These are phyloP conservation scores for Polia nebulosa DNA, from an alignment of 2,888 invertebrate genomes.

Conservation along the genomic window DNA sequence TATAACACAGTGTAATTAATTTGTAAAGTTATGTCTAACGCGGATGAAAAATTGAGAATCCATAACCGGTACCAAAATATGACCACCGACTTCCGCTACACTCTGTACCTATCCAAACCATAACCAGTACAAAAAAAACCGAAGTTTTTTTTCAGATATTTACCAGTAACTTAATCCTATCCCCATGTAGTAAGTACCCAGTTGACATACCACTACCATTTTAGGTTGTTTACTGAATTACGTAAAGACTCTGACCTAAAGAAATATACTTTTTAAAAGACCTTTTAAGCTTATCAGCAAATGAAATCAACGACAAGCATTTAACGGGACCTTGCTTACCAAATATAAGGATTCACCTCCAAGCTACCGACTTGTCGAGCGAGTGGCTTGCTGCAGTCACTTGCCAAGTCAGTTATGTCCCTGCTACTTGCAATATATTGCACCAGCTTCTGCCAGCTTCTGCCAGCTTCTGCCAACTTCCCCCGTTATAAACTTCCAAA, in stretches of 20 bases:
- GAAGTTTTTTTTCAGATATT: no score
- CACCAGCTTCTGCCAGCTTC: no score
- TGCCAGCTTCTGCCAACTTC: no score
- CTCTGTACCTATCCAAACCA: no score
- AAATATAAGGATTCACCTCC: slow-evolving; percentile 16
- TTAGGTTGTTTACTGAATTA: slow-evolving; percentile 14
- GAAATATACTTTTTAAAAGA: slow-evolving; percentile 12
- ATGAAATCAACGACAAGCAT: slow-evolving; percentile 24
- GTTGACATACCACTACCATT: neutral
- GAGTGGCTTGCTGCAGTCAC: slow-evolving; percentile 5
- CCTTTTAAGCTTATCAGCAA: slow-evolving; percentile 24
- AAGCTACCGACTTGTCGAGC: neutral
- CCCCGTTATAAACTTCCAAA: no score
- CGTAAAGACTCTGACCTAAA: slow-evolving; percentile 8
- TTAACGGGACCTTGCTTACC: slow-evolving; percentile 16
- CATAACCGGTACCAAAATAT: no score
- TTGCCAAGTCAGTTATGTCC: slow-evolving; percentile 6
- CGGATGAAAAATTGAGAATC: no score
- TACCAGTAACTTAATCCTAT: no score
- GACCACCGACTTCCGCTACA: no score
- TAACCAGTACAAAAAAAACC: no score
- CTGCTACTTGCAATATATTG: slow-evolving; percentile 26
- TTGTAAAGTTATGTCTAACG: no score
- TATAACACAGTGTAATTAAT: no score
- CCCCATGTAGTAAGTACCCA: neutral